Evolutionary conservation across 2,888 invertebrate species (phyloP).

Genomic region (Arctia plantaginis): DNA sequence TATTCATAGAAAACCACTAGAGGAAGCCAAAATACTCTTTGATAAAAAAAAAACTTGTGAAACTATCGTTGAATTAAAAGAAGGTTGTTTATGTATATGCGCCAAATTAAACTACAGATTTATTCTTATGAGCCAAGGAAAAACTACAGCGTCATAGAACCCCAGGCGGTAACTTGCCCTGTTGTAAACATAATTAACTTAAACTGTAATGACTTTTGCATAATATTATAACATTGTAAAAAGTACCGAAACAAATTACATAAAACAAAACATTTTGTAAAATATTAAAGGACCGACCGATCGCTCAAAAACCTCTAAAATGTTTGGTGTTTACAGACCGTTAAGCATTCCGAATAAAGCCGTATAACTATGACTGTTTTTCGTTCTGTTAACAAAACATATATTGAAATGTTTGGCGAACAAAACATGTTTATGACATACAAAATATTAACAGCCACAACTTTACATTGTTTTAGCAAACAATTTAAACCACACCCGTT

Average conservation of each 20-base stretch:
- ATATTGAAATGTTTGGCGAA: conserved; percentile 5
- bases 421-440: conserved; percentile 19
- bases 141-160: background rate
- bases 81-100: background rate
- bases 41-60: background rate
- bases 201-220: background rate
- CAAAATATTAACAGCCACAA: conserved; percentile 25
- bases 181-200: background rate
- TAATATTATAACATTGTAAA: background rate
- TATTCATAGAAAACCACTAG: background rate
- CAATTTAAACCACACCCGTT: conserved; percentile 25
- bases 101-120: background rate
- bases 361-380: conserved; percentile 12
- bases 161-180: background rate
- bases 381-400: conserved; percentile 19
- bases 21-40: background rate
- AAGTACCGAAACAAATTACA: background rate
- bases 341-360: conserved; percentile 13
- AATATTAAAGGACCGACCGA: conserved; percentile 10
- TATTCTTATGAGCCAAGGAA: background rate
- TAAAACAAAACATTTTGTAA: conserved; percentile 1
- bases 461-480: conserved; percentile 31
- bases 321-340: conserved; percentile 15
- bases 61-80: background rate
- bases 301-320: conserved; percentile 12